Evolutionary conservation across 2,797 vertebrate species (phyloP).

Genomic region (Diglossa cyanea): DNA sequence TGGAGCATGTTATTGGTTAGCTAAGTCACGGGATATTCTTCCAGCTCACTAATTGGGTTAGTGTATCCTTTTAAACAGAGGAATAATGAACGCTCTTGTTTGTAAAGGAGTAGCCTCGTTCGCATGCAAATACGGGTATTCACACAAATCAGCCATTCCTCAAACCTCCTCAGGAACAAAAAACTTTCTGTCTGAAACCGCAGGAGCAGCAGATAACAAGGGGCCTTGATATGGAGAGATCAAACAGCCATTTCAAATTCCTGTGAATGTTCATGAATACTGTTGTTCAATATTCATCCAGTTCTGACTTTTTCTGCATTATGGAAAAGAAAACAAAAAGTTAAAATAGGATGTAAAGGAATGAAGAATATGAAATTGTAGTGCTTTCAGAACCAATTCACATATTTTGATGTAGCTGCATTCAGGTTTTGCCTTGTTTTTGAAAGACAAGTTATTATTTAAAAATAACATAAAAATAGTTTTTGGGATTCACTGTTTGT

Average conservation of each 20-base stretch:
- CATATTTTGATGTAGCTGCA: background rate
- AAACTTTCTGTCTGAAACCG: conserved; percentile 53
- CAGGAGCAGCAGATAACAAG: conserved; percentile 63
- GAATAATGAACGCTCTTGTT: conserved; percentile 59
- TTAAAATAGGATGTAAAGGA: background rate
- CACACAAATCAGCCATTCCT: conserved; percentile 63
- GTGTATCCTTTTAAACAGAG: conserved; percentile 58
- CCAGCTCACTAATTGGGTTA: conserved; percentile 56
- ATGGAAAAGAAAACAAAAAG: conserved; percentile 16
- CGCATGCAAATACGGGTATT: conserved; percentile 68
- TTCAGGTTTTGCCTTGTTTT: background rate
- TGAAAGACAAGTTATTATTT: background rate
- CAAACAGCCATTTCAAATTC: conserved; percentile 54
- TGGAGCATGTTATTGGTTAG: conserved; percentile 28
- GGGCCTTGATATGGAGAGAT: conserved; percentile 59
- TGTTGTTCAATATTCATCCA: conserved; percentile 36
- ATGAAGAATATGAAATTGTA: background rate
- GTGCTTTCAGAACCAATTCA: background rate
- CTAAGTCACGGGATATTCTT: conserved; percentile 38
- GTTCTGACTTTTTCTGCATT: background rate
- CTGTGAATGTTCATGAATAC: conserved; percentile 45
- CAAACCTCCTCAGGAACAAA: conserved; percentile 60
- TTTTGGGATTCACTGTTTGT: background rate
- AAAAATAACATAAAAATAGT: background rate
- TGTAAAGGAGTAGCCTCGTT: conserved; percentile 58